Evolutionary conservation across 2,797 vertebrate genomes (phyloP).

Genomic region (Neosilurus hyrtlii): DNA sequence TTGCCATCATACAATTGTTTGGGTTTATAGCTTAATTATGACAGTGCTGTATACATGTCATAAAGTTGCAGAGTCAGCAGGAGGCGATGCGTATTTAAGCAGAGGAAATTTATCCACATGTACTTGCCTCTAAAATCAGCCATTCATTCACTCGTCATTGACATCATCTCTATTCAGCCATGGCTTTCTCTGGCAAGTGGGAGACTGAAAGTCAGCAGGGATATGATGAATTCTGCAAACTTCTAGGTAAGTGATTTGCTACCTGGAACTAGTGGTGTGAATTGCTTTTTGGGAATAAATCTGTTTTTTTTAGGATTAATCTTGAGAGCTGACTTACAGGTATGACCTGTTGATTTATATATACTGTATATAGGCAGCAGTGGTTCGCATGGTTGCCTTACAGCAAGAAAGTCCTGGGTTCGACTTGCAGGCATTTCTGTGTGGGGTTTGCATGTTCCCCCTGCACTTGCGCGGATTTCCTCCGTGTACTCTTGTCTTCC

Average conservation of each 20-base stretch:
- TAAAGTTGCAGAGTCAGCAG: conserved; percentile 46
- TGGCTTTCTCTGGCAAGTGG: conserved; percentile 88
- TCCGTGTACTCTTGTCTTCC: too few relatives aligned
- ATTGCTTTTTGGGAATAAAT: neutral
- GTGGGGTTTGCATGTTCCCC: too few relatives aligned
- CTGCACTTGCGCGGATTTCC: too few relatives aligned
- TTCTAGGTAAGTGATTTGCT: conserved; percentile 76
- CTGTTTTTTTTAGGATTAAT: neutral
- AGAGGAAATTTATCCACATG: conserved; percentile 10
- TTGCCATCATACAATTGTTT: conserved; percentile 62
- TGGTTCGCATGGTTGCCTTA: too few relatives aligned
- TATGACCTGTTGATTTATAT: neutral
- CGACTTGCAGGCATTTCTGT: too few relatives aligned
- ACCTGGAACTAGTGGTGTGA: neutral
- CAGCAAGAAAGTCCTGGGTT: too few relatives aligned
- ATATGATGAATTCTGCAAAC: conserved; percentile 86
- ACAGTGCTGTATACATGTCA: conserved; percentile 49
- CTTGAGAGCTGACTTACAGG: neutral
- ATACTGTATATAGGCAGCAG: neutral
- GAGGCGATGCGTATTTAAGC: conserved; percentile 63
- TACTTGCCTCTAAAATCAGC: conserved; percentile 58
- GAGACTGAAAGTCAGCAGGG: conserved; percentile 86
- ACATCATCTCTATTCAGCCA: conserved; percentile 58
- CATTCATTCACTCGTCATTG: conserved; percentile 53
- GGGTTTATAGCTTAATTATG: conserved; percentile 56